Evolutionary conservation across 2,797 vertebrate genomes (phyloP), one percentile per base, ranked within the genome.

Genomic region (Calcarius lapponicus): DNA sequence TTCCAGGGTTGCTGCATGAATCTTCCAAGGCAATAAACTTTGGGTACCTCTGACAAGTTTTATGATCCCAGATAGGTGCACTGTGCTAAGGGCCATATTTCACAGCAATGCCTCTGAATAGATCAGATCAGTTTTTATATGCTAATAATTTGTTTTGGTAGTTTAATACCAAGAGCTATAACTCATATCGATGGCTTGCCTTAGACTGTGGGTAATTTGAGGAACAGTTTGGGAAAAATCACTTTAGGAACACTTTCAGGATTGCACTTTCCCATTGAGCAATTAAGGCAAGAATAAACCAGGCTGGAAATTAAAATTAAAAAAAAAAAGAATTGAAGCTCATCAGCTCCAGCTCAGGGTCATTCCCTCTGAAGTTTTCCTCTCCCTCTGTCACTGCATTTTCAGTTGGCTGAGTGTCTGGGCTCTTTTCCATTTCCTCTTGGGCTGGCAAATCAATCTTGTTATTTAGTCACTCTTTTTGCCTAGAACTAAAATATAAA

Each of bases 21-120:
- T 96, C 95, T 97, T 94, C 60, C 54, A 5, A 95, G 86, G 93
- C 88, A 89, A 92, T 97, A 96, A 94, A 96, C 71, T 93, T 95
- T 94, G 86, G 89, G 88, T 92, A 74, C 81, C 80, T 92, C 67
- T 95, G 96, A 96, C 95, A 97, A 93, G 92, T 95, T 95, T 93
- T 97, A 95, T 81, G 88, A 57, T 83, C 42, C 38, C 13, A 74
- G 92, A 90, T 88, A 80, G 92, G 80, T 93, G 70, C 86, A 19
- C 64, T 78, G 65, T 94, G 94, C 73, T 81, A 5, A 31, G 54
- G 45, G 50, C 88, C 76, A 13, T 97, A 93, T 95, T 96, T 97
- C 95, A 97, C 64, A 48, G 84, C 48, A 76, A 88, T 34, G 17
- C 76, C 58, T 50, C 88, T 90, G 88, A 95, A 90, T 82, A 94